Percentiles rank a stretch among this genome's conserved stretches.
These are phyloP conservation scores for Crocuta crocuta DNA, from an alignment of 2,113 vertebrate genomes.

Conservation along the genomic window DNA sequence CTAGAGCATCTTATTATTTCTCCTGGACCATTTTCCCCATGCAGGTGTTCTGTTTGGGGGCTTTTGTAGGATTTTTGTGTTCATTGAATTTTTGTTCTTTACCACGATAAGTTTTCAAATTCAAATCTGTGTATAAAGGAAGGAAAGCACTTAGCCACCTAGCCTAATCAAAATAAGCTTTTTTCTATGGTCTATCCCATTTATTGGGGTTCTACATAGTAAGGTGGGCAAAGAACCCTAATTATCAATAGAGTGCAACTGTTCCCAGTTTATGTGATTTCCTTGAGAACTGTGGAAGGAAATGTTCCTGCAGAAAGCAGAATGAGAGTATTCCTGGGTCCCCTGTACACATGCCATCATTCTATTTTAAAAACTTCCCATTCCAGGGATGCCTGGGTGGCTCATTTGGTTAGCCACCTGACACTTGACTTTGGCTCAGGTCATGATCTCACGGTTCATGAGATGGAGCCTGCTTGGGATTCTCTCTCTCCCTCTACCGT, in stretches of 20 bases:
- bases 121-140: neutral
- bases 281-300: neutral
- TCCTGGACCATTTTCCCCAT: neutral
- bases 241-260: neutral
- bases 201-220: neutral
- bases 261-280: neutral
- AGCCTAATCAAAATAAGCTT: neutral
- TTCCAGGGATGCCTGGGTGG: neutral
- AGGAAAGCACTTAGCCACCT: neutral
- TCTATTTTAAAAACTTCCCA: conserved; percentile 33
- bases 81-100: neutral
- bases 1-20: neutral
- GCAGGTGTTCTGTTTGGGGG: neutral
- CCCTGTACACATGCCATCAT: neutral
- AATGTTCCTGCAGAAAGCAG: neutral
- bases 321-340: neutral
- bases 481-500: too few species aligned
- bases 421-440: too few species aligned
- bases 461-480: too few species aligned
- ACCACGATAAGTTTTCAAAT: neutral
- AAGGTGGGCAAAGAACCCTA: neutral
- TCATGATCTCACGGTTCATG: too few species aligned
- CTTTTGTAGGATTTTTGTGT: neutral
- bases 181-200: neutral
- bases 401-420: too few species aligned